Base-by-base conservation (phyloP, 1,140 invertebrate species). In the Atta texana region DNA sequence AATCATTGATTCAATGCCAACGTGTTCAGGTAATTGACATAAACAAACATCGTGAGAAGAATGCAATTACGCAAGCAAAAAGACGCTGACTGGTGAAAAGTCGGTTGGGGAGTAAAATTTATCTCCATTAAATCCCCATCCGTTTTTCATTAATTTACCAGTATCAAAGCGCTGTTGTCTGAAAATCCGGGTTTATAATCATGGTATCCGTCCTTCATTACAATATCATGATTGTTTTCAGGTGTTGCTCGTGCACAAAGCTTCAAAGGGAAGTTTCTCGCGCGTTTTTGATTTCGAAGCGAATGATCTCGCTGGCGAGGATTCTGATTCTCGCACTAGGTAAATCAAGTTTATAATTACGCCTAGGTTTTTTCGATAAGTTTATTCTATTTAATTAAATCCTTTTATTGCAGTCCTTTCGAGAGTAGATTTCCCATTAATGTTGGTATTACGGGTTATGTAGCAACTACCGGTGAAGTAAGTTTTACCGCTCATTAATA, bases 391-490 rank as follows among this genome's bases (percentile, higher is more conserved):
- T 44, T 86, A 84, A 91, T 18, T 44, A 55, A 57, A 61, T 77
- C 49, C 44, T 87, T 61, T 87, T 64, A 87, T 92, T 85, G 88
- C 93, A 97, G 97, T 94, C 98, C 98, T 51, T 98, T 98, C 94
- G 98, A 98, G 94, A 98, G 98, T 89, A 96, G 98, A 90, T 99
- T 99, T 96, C 98, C 99, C 10, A 99, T 99, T 92, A 99, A 99
- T 94, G 97, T 99, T 90, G 99, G 99, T 24, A 99, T 99, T 88
- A 99, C 98, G 12, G 98, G 98, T 64, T 97, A 98, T 94, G 99
- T 99, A 28, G 98, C 99, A 49, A 98, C 98, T n/a, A 99, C 98
- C 34, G 99, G 98, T 85, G 97, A 99, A 96, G 98, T 98, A 96
- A 96, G 96, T 94, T n/a, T n/a, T n/a, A 74, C 59, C 28, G 59